Percentiles rank a stretch among this genome's conserved stretches.
phyloP scores from a whole-genome alignment of 1,140 invertebrate genomes.

The Trypoxylus dichotomus region DNA sequence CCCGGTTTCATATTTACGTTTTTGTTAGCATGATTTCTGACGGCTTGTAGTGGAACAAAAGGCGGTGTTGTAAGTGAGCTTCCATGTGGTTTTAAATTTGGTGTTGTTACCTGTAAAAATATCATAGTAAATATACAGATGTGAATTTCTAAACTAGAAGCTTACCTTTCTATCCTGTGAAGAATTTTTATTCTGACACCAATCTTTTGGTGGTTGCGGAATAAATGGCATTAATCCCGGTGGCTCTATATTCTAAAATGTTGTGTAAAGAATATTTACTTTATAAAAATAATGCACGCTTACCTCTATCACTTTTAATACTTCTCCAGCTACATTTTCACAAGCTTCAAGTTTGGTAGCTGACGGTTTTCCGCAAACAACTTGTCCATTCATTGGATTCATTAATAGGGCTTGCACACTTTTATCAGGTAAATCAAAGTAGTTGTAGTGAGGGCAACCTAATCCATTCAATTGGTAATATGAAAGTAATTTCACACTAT shows the following conservation, averaged over 20 bases:
- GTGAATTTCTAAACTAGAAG: background rate
- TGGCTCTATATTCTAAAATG: background rate
- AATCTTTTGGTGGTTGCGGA: constrained; percentile 7
- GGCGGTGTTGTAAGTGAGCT: background rate
- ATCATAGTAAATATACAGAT: background rate
- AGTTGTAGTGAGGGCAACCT: constrained; percentile 13
- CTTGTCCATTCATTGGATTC: background rate
- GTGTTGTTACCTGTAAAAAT: background rate
- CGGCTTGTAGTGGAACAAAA: constrained; percentile 27
- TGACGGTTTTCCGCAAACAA: constrained; percentile 2
- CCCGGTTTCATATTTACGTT: background rate
- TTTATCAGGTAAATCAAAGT: constrained; percentile 14
- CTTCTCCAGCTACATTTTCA: constrained; percentile 25
- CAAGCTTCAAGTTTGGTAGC: constrained; percentile 1
- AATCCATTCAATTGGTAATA: constrained; percentile 8
- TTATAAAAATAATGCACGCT: background rate
- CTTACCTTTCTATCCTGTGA: background rate
- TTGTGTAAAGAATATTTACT: background rate
- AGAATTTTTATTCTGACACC: background rate
- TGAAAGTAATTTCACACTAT: background rate
- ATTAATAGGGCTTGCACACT: background rate
- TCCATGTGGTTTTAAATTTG: background rate
- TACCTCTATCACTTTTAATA: background rate
- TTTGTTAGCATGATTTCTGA: background rate
- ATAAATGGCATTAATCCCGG: background rate